phyloP scores from a whole-genome alignment of 64 coral and sea anemone genomes.

The Pachyseris speciosa region DNA sequence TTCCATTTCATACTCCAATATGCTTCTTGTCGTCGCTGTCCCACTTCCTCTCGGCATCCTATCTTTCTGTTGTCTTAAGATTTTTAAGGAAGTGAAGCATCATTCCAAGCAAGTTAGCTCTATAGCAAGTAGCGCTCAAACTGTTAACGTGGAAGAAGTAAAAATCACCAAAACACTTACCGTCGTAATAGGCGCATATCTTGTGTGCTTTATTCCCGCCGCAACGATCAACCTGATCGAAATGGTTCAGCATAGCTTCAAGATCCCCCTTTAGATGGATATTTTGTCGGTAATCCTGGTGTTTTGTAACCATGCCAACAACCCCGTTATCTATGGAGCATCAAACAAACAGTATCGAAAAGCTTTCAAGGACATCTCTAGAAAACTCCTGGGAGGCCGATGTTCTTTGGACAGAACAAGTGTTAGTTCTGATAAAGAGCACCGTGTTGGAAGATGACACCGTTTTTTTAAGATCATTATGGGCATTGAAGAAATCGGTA shows the following conservation, averaged over 20 bases:
- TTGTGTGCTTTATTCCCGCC: no score
- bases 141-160: constrained; percentile 76
- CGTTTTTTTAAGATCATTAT: no score
- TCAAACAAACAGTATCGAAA: constrained; percentile 79
- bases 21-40: constrained; percentile 27
- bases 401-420: no score
- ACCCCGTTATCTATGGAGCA: no score
- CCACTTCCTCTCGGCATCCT: constrained; percentile 53
- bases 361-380: constrained; percentile 63
- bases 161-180: constrained; percentile 69
- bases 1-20: constrained; percentile 1
- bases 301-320: no score
- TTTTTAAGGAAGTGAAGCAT: constrained; percentile 45
- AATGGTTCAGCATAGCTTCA: constrained; percentile 58
- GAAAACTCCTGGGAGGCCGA: not conserved
- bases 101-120: constrained; percentile 43
- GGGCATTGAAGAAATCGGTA: no score
- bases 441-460: not conserved
- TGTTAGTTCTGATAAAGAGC: no score
- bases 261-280: constrained; percentile 64
- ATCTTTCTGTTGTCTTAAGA: constrained; percentile 65
- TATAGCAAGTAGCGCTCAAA: no score
- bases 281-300: no score
- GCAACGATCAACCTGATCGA: constrained; percentile 86
- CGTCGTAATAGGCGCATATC: constrained; percentile 55